Percentiles rank a stretch among this genome's conserved stretches.
These are phyloP conservation scores for Hydractinia symbiolongicarpus DNA, from an alignment of 30 jellyfish, hydroid and myxozoan genomes.

Conservation along the genomic window DNA sequence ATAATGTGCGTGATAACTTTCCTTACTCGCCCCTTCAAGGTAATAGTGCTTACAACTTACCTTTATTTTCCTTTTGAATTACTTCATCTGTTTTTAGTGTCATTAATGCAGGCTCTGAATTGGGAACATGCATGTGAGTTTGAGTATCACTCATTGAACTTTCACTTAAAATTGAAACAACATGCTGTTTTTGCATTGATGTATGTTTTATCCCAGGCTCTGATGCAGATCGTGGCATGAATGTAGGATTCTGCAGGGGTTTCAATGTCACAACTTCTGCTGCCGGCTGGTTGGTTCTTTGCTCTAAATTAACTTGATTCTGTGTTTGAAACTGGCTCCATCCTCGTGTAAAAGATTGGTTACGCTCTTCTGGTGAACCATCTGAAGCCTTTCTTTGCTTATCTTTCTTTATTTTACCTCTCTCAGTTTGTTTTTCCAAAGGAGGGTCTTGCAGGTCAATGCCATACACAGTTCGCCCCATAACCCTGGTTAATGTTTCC, in stretches of 20 bases:
- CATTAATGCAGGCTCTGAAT: no score
- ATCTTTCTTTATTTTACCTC: constrained; percentile 55
- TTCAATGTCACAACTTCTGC: constrained; percentile 20
- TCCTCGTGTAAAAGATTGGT: constrained; percentile 67
- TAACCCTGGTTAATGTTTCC: constrained; percentile 81
- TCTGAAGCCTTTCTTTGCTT: not conserved
- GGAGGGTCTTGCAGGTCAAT: constrained; percentile 79
- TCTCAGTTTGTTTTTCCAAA: constrained; percentile 61
- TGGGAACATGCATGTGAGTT: no score
- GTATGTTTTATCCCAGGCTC: constrained; percentile 30
- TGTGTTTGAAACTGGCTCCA: constrained; percentile 58
- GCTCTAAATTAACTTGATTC: constrained; percentile 19
- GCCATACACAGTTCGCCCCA: constrained; percentile 81
- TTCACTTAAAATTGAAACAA: constrained; percentile 5
- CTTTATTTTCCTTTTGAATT: no score
- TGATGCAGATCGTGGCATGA: constrained; percentile 59
- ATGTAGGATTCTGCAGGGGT: constrained; percentile 33
- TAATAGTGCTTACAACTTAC: no score
- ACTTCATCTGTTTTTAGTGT: no score
- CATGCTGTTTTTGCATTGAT: not conserved
- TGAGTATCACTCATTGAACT: not conserved
- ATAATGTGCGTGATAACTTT: no score
- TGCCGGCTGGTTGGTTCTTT: constrained; percentile 25
- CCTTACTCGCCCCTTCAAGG: no score
- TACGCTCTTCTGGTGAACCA: not conserved